phyloP scores from a whole-genome alignment of 2,113 vertebrate species.

The Malaclemys terrapin region DNA sequence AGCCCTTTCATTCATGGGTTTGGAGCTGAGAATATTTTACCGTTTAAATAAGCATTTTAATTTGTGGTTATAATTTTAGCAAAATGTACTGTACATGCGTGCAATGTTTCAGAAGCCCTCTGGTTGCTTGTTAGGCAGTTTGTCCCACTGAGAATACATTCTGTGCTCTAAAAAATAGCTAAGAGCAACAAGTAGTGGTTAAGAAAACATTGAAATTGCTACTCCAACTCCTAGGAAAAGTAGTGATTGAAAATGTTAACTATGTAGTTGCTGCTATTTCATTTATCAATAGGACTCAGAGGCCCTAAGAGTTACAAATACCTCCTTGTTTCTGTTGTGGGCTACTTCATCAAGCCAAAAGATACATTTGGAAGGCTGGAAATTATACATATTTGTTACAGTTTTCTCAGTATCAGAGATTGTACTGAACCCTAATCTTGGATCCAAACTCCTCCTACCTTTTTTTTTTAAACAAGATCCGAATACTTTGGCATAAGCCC shows the following conservation, averaged over 20 bases:
- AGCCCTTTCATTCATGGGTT: not conserved
- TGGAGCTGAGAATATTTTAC: conserved; percentile 52
- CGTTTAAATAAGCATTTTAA: conserved; percentile 52
- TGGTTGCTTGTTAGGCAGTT: conserved; percentile 43
- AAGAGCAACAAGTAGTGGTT: conserved; percentile 31
- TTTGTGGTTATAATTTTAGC: conserved; percentile 55
- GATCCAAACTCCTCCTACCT: not conserved
- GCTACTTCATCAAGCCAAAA: conserved; percentile 9
- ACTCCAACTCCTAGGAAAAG: conserved; percentile 39
- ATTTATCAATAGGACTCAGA: conserved; percentile 46
- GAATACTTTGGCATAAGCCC: conserved; percentile 16
- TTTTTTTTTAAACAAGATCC: not conserved
- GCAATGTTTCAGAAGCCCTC: conserved; percentile 47
- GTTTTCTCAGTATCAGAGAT: not conserved
- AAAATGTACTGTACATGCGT: conserved; percentile 46
- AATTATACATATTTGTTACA: not conserved
- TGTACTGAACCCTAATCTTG: not conserved
- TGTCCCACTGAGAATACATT: conserved; percentile 37
- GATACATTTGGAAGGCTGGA: not conserved
- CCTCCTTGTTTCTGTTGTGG: conserved; percentile 9
- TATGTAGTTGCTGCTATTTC: conserved; percentile 38
- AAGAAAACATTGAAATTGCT: conserved; percentile 28
- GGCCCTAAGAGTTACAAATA: not conserved
- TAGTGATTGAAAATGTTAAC: conserved; percentile 45
- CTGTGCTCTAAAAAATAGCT: conserved; percentile 16